phyloP scores from a whole-genome alignment of 2,797 vertebrate genomes.

The Glyptemys insculpta region DNA sequence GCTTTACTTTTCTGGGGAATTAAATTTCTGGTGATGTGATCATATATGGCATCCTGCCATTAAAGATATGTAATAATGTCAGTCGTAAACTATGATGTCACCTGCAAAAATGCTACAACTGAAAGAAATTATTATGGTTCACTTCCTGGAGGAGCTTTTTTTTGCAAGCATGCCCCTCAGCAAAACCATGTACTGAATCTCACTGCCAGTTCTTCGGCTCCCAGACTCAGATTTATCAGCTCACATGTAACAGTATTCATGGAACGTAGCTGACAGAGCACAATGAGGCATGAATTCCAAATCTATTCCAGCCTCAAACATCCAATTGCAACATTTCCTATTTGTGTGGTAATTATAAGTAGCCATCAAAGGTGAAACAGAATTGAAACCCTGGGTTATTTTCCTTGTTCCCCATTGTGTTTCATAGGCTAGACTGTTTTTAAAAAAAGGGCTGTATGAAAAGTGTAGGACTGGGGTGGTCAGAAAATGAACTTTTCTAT shows the following conservation, averaged over 20 bases:
- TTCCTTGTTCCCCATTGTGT: constrained; percentile 32
- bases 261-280: constrained; percentile 65
- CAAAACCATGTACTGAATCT: constrained; percentile 43
- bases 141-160: constrained; percentile 11
- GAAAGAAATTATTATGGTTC: constrained; percentile 18
- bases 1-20: neutral
- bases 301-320: constrained; percentile 61
- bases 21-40: constrained; percentile 21
- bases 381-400: constrained; percentile 25
- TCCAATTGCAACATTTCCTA: constrained; percentile 54
- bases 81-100: constrained; percentile 25
- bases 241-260: constrained; percentile 38
- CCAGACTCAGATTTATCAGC: constrained; percentile 55
- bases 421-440: constrained; percentile 35
- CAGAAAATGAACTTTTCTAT: neutral
- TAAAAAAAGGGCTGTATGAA: neutral
- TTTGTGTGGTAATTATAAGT: constrained; percentile 67
- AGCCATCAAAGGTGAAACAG: constrained; percentile 50
- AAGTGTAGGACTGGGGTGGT: neutral
- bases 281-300: constrained; percentile 67
- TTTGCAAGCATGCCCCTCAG: neutral
- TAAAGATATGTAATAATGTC: constrained; percentile 30
- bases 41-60: neutral
- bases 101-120: neutral
- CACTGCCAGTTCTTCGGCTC: constrained; percentile 37